A percentile compares a stretch with the other conserved stretches of the same genome.
Conservation (phyloP, 2,888 invertebrate genomes). For the Cheilosia soror region DNA sequence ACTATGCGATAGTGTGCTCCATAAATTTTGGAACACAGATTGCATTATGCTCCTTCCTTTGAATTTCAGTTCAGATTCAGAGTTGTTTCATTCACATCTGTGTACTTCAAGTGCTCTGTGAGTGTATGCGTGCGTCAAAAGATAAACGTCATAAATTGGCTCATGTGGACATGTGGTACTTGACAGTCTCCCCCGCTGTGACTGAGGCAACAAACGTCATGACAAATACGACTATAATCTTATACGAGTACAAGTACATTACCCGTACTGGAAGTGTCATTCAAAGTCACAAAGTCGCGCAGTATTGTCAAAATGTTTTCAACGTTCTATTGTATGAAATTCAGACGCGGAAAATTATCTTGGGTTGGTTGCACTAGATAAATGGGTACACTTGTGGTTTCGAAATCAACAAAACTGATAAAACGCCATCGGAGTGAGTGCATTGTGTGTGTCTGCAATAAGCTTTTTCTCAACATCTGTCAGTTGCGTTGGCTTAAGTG, state of each 20-base stretch:
- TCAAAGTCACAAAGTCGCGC: slow-evolving; percentile 39
- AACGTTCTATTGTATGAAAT: slow-evolving; percentile 17
- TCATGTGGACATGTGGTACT: not conserved
- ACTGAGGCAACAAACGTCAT: slow-evolving; percentile 29
- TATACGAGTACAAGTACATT: slow-evolving; percentile 71
- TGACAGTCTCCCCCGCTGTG: slow-evolving; percentile 14
- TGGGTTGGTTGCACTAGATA: slow-evolving; percentile 33
- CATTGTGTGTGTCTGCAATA: slow-evolving; percentile 21
- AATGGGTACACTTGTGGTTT: slow-evolving; percentile 66
- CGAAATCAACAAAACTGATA: slow-evolving; percentile 58
- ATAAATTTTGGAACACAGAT: slow-evolving; percentile 56
- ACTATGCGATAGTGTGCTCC: slow-evolving; percentile 18
- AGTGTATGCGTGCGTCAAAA: not conserved
- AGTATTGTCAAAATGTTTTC: slow-evolving; percentile 52
- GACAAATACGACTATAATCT: slow-evolving; percentile 31
- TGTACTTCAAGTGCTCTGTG: slow-evolving; percentile 7
- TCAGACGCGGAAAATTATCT: slow-evolving; percentile 34
- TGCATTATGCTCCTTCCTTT: slow-evolving; percentile 8
- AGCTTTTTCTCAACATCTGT: slow-evolving; percentile 37
- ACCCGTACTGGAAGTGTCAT: slow-evolving; percentile 69
- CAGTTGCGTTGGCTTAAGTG: slow-evolving; percentile 31
- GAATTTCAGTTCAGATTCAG: slow-evolving; percentile 23
- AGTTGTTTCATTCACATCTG: not conserved
- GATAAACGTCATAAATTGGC: slow-evolving; percentile 65
- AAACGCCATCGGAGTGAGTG: slow-evolving; percentile 16